Evolutionary conservation across 2,113 vertebrate genomes (phyloP).

Genomic region (Ptyas mucosa): DNA sequence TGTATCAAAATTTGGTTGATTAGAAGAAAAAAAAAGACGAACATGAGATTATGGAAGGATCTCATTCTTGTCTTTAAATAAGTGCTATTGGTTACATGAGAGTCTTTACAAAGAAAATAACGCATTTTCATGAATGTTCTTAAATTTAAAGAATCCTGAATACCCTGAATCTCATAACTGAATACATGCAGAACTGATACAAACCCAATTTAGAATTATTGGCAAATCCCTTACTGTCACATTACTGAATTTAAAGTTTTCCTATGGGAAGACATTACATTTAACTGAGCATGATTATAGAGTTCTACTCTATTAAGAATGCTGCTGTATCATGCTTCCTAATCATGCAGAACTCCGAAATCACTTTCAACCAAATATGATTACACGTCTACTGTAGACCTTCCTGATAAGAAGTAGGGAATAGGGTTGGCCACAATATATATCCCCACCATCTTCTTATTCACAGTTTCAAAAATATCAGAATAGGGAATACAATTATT

Average conservation of each 20-base stretch:
- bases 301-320: neutral
- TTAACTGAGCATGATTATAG: neutral
- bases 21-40: neutral
- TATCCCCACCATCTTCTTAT: neutral
- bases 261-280: neutral
- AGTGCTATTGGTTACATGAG: neutral
- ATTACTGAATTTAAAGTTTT: neutral
- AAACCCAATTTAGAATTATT: neutral
- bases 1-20: neutral
- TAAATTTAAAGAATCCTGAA: neutral
- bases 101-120: neutral
- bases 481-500: neutral
- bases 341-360: neutral
- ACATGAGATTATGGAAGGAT: neutral
- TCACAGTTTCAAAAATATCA: neutral
- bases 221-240: neutral
- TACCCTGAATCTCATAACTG: neutral
- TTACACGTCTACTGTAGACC: neutral
- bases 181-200: neutral
- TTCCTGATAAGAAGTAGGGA: neutral
- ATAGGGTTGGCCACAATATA: neutral
- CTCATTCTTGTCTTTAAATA: neutral
- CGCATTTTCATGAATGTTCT: neutral
- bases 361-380: neutral
- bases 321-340: neutral